These are phyloP conservation scores for Cirrhinus molitorella DNA, from an alignment of 2,797 vertebrate species.

Conservation along the genomic window DNA sequence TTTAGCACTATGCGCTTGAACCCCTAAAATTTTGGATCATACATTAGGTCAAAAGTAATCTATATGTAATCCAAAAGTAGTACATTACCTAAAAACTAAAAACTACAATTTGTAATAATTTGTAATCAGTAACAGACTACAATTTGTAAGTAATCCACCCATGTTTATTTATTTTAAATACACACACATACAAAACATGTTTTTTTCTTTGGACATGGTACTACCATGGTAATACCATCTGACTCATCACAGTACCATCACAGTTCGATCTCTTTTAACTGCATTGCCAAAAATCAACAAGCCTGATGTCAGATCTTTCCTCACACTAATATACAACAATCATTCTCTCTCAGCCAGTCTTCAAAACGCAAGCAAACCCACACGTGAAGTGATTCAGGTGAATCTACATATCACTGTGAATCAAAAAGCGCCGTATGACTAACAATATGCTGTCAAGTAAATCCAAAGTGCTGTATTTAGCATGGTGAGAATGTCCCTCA, in stretches of 20 bases:
- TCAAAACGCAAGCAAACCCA: slow-evolving; percentile 3
- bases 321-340: background rate
- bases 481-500: background rate
- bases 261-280: background rate
- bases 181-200: background rate
- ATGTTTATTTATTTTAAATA: background rate
- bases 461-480: slow-evolving; percentile 3
- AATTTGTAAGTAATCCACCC: background rate
- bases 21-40: too few relatives aligned
- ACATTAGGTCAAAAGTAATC: background rate
- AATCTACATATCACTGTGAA: slow-evolving; percentile 10
- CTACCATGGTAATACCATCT: background rate
- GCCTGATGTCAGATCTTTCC: background rate
- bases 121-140: background rate
- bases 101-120: background rate
- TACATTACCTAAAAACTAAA: background rate
- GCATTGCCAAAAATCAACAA: background rate
- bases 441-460: slow-evolving; percentile 21
- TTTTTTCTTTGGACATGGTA: background rate
- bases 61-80: background rate
- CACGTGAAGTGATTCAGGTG: background rate
- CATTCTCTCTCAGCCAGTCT: background rate
- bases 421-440: slow-evolving; percentile 25
- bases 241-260: background rate
- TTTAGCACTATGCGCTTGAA: too few relatives aligned